Percentiles rank a stretch among this genome's conserved stretches.
Evolutionary conservation across 2,888 invertebrate genomes (phyloP).

Genomic region (Stenodera caucasica): DNA sequence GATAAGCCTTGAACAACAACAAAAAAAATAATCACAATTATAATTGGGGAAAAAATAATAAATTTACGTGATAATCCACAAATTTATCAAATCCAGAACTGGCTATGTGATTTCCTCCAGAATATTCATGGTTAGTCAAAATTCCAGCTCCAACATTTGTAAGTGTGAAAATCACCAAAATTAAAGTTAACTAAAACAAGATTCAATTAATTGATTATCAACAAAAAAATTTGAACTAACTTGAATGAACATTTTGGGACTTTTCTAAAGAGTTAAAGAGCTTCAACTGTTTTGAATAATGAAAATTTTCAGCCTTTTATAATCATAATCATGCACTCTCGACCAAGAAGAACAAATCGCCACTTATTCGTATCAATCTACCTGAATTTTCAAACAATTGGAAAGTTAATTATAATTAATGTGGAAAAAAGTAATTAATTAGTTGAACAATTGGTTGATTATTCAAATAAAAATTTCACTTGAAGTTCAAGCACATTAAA

Average conservation of each 20-base stretch:
- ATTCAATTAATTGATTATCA: background rate
- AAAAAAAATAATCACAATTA: background rate
- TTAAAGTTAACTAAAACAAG: background rate
- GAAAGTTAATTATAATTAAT: no score
- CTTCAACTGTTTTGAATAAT: background rate
- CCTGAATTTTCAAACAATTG: background rate
- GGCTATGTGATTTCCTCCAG: slow-evolving; percentile 7
- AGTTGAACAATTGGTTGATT: background rate
- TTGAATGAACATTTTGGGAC: background rate
- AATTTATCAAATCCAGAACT: slow-evolving; percentile 33
- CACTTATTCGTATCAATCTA: background rate
- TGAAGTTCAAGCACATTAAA: background rate
- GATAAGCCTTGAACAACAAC: slow-evolving; percentile 54
- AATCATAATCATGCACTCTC: background rate
- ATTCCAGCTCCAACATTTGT: background rate
- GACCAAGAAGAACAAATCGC: background rate
- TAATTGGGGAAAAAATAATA: background rate
- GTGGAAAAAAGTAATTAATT: no score
- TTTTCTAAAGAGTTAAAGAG: background rate
- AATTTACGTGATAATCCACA: slow-evolving; percentile 27
- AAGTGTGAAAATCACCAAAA: background rate
- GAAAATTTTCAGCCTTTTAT: background rate
- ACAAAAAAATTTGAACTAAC: background rate
- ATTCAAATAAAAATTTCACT: background rate
- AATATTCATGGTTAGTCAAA: background rate